Conservation (phyloP, 2,113 vertebrate genomes). For the Crotalus tigris region DNA sequence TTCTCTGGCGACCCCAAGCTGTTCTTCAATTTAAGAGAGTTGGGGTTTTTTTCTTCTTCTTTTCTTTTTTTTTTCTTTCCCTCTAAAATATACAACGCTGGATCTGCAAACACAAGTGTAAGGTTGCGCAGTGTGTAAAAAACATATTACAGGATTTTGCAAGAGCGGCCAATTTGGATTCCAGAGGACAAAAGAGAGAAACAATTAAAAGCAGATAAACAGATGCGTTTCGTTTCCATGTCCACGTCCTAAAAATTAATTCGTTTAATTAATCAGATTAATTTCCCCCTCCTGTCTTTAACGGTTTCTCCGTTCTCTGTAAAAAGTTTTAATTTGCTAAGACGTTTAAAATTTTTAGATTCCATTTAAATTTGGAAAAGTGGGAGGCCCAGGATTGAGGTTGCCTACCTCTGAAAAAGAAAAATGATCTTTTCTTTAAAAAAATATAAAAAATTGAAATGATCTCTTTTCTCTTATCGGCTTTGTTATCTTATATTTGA, state of each 20-base stretch:
- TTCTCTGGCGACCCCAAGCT: not conserved
- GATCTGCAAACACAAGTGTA: rapidly evolving
- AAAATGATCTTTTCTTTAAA: no score
- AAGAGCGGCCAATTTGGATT: not conserved
- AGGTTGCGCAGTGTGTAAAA: not conserved
- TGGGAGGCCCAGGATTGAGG: no score
- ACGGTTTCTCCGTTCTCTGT: not conserved
- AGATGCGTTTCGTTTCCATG: not conserved
- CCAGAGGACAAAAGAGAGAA: not conserved
- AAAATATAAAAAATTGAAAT: no score
- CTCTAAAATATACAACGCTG: not conserved
- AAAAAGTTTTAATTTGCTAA: not conserved
- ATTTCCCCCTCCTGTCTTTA: not conserved
- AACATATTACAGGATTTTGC: not conserved
- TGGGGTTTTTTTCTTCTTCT: not conserved
- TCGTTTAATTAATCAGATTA: not conserved
- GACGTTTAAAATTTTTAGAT: not conserved
- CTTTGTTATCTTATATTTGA: no score
- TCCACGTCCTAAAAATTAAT: not conserved
- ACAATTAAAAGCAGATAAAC: not conserved
- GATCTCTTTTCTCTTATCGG: no score
- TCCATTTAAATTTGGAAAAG: not conserved
- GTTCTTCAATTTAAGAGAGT: not conserved
- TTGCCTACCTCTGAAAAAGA: no score
- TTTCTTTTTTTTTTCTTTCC: not conserved